Evolutionary conservation across 2,797 vertebrate species (phyloP), one percentile per base, ranked within the genome.

Genomic region (Hephaestus fuliginosus): DNA sequence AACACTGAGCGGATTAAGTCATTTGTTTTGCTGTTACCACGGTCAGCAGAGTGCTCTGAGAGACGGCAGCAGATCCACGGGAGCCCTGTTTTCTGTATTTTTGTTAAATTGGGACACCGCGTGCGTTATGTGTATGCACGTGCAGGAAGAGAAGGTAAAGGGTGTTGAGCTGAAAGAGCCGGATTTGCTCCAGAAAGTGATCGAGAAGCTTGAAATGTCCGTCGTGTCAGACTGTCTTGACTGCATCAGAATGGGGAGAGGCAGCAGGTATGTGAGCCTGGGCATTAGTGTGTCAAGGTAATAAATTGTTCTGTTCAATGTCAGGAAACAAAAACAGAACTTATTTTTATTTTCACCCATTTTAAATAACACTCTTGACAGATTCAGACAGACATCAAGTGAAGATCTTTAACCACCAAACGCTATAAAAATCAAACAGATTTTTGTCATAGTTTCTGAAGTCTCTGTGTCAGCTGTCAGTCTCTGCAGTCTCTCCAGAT

Each of bases 121-220:
- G 20, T 86, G 69, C 88, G 88, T 91, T 85, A 93, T 94, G 94
- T 86, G 85, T 83, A 63, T 87, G 84, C 78, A 87, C 81, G 33
- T 39, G 66, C 85, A 84, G 81, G 74, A 73, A 79, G 70, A 70
- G 61, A 84, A 81, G 79, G 62, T 64, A 13, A 85, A 80, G 36
- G 58, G 61, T 69, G 69, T 68, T 60, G 67, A 51, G 18, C 81
- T 72, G 69, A 87, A 81, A 71, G 80, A 74, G 83, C 86, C 64
- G 76, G 3, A 70, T 84, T 80, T 82, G 70, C 85, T 88, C 76
- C 81, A 39, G 49, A 85, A 71, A 73, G 66, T 64, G 48, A 81
- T 77, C 9, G 1, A 78, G 81, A 90, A 88, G 80, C 72, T 86
- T 85, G 89, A 91, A 75, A 94, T 94, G 93, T 92, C 92, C 25